Base-by-base conservation (phyloP, 2,113 vertebrate species). In the Hyla sarda region DNA sequence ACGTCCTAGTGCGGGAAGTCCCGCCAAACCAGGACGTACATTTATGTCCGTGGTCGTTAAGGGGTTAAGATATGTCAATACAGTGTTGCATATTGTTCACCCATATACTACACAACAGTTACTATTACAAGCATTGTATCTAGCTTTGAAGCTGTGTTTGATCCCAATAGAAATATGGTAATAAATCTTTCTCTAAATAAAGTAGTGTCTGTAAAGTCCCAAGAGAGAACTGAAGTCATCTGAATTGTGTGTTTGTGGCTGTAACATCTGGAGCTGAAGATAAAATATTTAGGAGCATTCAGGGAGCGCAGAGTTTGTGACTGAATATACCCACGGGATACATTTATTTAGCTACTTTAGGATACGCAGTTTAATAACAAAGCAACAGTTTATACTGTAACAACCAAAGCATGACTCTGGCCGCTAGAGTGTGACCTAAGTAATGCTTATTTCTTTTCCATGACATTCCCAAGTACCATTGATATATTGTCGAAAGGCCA, bases 201-300 rank as follows among this genome's bases (percentile, higher is more conserved):
- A 76, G 12, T 76, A 30, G 12, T 54, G 19, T 77, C 7, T 77
- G 2, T 77, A 32, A 11, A 52, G 48, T 19, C 28, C 47, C 74
- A 30, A 54, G 30, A 50, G 25, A 32, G n/a, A 12, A 52, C 47
- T 52, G 25, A 14, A 50, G 19, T 77, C 0, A 52, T 9, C 28
- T 75, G 48, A 77, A 34, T 52, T 77, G 50, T 52, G 9, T 32
- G 74, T 54, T 54, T 52, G 74, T 52, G 8, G 19, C 30, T 4
- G 48, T 23, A 77, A 52, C 74, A 77, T 50, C 74, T 77, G 74
- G 47, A 32, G 25, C 19, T 32, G 47, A 5, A 71, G 67, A 71
- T 71, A 41, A 71, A 77, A 75, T 52, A 54, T 48, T 32, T 52
- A 32, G 50, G 7, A 30, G 1, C 48, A 77, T 52, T 77, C 47